Base-by-base conservation (phyloP, 2,888 invertebrate species). In the Stictocephala bisonia region DNA sequence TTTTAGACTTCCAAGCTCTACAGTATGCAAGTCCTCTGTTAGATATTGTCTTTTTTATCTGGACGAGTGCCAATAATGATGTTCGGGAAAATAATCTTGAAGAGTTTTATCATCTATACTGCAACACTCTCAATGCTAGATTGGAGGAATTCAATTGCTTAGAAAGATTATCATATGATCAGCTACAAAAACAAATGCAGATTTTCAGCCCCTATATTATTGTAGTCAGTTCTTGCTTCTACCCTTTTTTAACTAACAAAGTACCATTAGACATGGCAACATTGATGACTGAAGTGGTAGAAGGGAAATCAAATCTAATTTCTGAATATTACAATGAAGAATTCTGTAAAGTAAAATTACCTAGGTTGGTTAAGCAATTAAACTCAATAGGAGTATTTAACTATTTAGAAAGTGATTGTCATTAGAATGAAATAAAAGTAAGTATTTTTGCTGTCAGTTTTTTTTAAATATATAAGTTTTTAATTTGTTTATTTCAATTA, bases 41-140 rank as follows among this genome's bases (percentile, higher is more conserved):
- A 15, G 69, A 69, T 40, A 4, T 69, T 4, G 26, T 40, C 13
- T 69, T 40, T 40, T 69, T 69, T n/a, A 69, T 41, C 11, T 69
- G 69, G 69, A 22, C 69, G 0, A 69, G 69, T 53, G 53, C 53
- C 2, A 53, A 27, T 7, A 24, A 40, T 9, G 18, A 69, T 24
- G 69, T 69, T 0, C 18, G 40, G 18, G 13, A 20, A 1, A n/a
- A 40, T 26, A 20, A 27, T 18, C 56, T 51, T 0, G 41, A 53
- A 11, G 69, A 69, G 15, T 18, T 69, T 24, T 69, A 53, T 22
- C 53, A 35, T 6, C 24, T 53, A 9, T 69, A 69, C 27, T 40
- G 35, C 13, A 6, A 53, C 0, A 26, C 69, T n/a, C 31, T 69
- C 35, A 69, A 69, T 26, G 26, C 7, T 15, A 53, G 41, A 31